Conservation (phyloP, 2,797 vertebrate species). For the Falco novaeseelandiae region DNA sequence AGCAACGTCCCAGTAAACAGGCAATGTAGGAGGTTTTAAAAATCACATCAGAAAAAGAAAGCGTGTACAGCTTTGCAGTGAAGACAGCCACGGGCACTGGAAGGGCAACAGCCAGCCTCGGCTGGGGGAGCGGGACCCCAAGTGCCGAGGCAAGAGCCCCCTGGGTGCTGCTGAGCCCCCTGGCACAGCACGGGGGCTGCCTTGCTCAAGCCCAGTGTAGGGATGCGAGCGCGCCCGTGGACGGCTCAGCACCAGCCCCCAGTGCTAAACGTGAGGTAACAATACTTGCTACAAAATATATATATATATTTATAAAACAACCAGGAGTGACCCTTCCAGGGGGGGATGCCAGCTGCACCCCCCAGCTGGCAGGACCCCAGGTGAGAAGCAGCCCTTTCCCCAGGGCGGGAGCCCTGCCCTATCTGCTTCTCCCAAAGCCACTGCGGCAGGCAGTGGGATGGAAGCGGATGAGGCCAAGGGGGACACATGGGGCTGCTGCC, state of each 20-base stretch:
- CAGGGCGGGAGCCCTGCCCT: background rate
- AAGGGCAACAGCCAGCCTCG: background rate
- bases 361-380: slow-evolving; percentile 7
- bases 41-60: slow-evolving; percentile 49
- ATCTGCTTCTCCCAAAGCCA: slow-evolving; percentile 13
- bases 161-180: background rate
- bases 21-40: slow-evolving; percentile 48
- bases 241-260: slow-evolving; percentile 20
- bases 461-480: slow-evolving; percentile 7
- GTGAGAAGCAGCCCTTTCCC: slow-evolving; percentile 51
- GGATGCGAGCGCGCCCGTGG: slow-evolving; percentile 16
- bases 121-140: background rate
- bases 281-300: slow-evolving; percentile 56
- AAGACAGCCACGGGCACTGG: slow-evolving; percentile 28
- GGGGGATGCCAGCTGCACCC: background rate
- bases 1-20: slow-evolving; percentile 52
- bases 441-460: accelerated
- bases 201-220: background rate
- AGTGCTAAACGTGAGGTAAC: slow-evolving; percentile 51
- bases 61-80: slow-evolving; percentile 29
- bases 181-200: background rate
- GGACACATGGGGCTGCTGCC: background rate
- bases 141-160: background rate
- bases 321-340: background rate
- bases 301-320: slow-evolving; percentile 59